Percentiles rank a stretch among this genome's conserved stretches.
Evolutionary conservation across 2,113 vertebrate species (phyloP).

Genomic region (Colinus virginianus): DNA sequence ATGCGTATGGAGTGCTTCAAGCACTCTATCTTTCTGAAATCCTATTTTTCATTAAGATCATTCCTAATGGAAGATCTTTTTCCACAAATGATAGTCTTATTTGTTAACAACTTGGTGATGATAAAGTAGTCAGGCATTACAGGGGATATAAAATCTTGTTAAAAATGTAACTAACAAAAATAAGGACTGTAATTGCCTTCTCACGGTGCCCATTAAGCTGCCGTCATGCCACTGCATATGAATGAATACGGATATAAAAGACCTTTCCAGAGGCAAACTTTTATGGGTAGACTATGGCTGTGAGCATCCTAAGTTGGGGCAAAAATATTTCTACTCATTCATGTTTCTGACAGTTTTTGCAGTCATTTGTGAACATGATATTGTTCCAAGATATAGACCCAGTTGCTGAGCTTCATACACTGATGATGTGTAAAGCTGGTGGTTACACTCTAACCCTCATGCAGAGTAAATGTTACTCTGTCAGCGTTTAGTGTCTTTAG

Average conservation of each 20-base stretch:
- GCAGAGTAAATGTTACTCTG: background rate
- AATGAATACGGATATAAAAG: background rate
- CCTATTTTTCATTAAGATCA: background rate
- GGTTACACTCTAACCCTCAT: background rate
- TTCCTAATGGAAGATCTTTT: background rate
- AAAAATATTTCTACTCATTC: background rate
- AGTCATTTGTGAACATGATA: background rate
- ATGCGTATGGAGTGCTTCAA: background rate
- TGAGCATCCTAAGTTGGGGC: background rate
- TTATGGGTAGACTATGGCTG: background rate
- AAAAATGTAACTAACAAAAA: background rate
- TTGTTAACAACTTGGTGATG: background rate
- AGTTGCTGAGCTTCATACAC: background rate
- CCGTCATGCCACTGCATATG: background rate
- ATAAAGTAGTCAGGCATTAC: background rate
- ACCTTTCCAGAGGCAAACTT: background rate
- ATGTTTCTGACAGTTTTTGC: background rate
- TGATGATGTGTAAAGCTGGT: background rate
- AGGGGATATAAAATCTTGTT: background rate
- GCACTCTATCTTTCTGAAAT: background rate
- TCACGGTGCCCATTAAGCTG: background rate
- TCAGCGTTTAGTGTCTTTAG: background rate
- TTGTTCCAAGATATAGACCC: background rate
- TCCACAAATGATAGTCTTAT: background rate
- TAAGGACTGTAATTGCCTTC: background rate